Conservation (phyloP, 2,888 invertebrate genomes). For the Heteropelma amictum region DNA sequence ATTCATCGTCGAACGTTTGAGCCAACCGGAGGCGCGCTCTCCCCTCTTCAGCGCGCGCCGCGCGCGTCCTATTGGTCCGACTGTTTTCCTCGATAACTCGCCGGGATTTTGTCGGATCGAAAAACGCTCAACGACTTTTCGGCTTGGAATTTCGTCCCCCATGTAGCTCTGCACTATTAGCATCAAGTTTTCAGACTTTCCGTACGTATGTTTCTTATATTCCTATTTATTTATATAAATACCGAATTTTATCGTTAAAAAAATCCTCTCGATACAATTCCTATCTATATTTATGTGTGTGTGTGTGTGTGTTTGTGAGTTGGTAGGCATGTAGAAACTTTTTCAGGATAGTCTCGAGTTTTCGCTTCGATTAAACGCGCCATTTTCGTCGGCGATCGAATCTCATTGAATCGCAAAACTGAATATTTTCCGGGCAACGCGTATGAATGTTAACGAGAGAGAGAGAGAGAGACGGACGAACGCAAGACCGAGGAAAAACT, state of each 20-base stretch:
- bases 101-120: no score
- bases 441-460: not conserved
- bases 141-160: no score
- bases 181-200: not conserved
- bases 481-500: not conserved
- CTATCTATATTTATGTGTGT: conserved; percentile 55
- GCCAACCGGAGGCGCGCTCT: no score
- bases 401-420: conserved; percentile 43
- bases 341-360: conserved; percentile 12
- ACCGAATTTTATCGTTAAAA: conserved; percentile 29
- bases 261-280: conserved; percentile 41
- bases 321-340: conserved; percentile 48
- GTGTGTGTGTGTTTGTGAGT: no score
- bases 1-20: no score
- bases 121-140: no score
- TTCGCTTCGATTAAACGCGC: not conserved
- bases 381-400: conserved; percentile 19
- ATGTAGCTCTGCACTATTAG: no score
- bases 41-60: no score
- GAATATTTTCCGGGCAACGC: conserved; percentile 12
- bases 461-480: not conserved
- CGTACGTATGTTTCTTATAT: not conserved
- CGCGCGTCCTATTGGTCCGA: no score
- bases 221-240: not conserved
- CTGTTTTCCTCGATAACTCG: no score